Percentiles rank a stretch among this genome's conserved stretches.
Conservation (phyloP, 2,797 vertebrate genomes). For the Crax fasciolata region DNA sequence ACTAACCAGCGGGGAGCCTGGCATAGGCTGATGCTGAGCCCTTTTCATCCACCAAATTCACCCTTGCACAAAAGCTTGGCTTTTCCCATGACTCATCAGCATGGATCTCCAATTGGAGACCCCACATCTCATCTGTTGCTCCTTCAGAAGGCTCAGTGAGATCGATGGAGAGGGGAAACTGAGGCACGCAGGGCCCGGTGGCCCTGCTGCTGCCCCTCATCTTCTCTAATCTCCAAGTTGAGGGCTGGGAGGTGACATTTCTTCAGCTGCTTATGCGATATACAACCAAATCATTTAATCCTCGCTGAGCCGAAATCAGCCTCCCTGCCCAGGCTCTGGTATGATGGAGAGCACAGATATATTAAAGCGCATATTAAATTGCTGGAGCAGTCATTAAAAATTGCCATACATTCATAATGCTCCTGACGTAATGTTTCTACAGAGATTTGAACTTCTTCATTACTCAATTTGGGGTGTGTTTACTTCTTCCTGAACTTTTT, state of each 20-base stretch:
- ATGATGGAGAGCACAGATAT: neutral
- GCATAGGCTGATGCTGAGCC: no score
- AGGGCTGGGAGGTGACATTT: neutral
- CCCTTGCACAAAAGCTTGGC: neutral
- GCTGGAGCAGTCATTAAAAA: slow-evolving; percentile 45
- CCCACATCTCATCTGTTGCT: neutral
- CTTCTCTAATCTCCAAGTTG: neutral
- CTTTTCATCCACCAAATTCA: neutral
- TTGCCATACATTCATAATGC: neutral
- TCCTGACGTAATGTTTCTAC: neutral
- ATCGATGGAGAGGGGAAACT: neutral
- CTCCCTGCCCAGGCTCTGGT: neutral
- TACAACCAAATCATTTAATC: slow-evolving; percentile 37
- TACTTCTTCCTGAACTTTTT: neutral
- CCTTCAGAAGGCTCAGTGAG: neutral
- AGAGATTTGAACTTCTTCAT: slow-evolving; percentile 36
- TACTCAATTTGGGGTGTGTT: neutral
- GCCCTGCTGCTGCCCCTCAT: neutral
- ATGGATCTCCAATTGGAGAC: fast-evolving
- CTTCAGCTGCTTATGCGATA: neutral
- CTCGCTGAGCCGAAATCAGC: slow-evolving; percentile 25
- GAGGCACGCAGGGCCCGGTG: neutral
- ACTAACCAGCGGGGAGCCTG: no score
- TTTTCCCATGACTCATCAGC: fast-evolving
- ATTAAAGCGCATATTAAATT: slow-evolving; percentile 61